phyloP scores from a whole-genome alignment of 2,113 vertebrate species.

The Chionodraco myersi region DNA sequence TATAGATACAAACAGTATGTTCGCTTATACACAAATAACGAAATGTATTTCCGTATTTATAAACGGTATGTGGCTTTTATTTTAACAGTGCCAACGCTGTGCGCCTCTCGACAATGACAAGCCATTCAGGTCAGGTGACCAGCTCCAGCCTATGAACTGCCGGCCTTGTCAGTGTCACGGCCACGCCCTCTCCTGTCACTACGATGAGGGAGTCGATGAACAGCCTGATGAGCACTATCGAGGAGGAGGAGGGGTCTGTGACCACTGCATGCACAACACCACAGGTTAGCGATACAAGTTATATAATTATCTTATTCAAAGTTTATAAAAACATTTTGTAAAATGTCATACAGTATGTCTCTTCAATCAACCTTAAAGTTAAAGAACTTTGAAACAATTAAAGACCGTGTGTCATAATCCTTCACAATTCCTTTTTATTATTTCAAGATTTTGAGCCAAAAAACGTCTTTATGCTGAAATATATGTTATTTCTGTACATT shows the following conservation, averaged over 20 bases:
- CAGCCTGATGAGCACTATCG: slow-evolving; percentile 86
- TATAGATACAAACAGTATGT: background rate
- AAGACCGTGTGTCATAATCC: background rate
- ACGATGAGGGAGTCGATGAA: slow-evolving; percentile 83
- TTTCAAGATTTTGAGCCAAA: background rate
- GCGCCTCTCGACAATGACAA: slow-evolving; percentile 91
- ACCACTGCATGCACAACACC: slow-evolving; percentile 90
- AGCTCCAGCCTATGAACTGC: slow-evolving; percentile 87
- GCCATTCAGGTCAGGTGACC: slow-evolving; percentile 88
- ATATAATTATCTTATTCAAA: no score
- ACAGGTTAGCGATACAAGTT: slow-evolving; percentile 76
- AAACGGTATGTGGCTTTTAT: background rate
- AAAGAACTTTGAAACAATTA: slow-evolving; percentile 4
- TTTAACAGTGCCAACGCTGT: slow-evolving; percentile 88
- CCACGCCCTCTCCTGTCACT: slow-evolving; percentile 90
- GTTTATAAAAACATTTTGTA: no score
- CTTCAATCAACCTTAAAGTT: background rate
- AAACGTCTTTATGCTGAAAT: background rate
- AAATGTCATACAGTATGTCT: background rate
- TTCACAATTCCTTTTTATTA: background rate
- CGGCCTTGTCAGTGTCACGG: slow-evolving; percentile 88
- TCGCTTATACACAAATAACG: background rate
- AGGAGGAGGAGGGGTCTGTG: slow-evolving; percentile 91
- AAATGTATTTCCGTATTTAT: background rate
- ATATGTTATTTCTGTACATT: background rate